Base-by-base conservation (phyloP, 2,888 invertebrate genomes). In the Eueremaeus valkanovi region DNA sequence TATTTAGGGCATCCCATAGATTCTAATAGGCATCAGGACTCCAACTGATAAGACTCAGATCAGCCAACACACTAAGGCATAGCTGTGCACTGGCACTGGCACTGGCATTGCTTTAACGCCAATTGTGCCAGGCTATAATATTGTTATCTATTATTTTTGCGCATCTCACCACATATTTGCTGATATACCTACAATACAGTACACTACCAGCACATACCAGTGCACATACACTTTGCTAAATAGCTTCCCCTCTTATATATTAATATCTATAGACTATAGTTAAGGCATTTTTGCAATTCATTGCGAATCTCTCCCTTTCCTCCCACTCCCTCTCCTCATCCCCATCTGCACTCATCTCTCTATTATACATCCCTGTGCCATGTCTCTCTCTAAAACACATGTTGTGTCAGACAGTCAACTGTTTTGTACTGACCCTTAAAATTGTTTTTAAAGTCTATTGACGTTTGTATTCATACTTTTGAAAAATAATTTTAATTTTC, bases 1-100 rank as follows among this genome's bases (percentile, higher is more conserved):
- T 58, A 58, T 66, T 66, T 66, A 66, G 66, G 66, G 66, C 66
- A 66, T 66, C 66, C 66, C 66, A 66, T 31, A 36, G 66, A 33
- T 18, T n/a, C n/a, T n/a, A n/a, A n/a, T 29, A 61, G 61, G 61
- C 61, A 61, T 61, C 61, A 61, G 27, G 66, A 66, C 66, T 66
- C 16, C 18, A 18, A 33, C n/a, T 36, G 66, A 66, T 66, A 66
- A 66, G 61, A 36, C 33, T 16, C 16, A 66, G 66, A 66, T 36
- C 36, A 66, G 66, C 66, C 36, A 11, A 66, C 16, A 24, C 58
- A 29, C 49, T 9, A 6, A 49, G 36, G 36, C n/a, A n/a, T n/a
- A n/a, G n/a, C n/a, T n/a, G n/a, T n/a, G n/a, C n/a, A n/a, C n/a
- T n/a, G n/a, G n/a, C n/a, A n/a, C n/a, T n/a, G n/a, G 40, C n/a